phyloP scores from a whole-genome alignment of 2,797 vertebrate species.

The Hemibagrus guttatus region DNA sequence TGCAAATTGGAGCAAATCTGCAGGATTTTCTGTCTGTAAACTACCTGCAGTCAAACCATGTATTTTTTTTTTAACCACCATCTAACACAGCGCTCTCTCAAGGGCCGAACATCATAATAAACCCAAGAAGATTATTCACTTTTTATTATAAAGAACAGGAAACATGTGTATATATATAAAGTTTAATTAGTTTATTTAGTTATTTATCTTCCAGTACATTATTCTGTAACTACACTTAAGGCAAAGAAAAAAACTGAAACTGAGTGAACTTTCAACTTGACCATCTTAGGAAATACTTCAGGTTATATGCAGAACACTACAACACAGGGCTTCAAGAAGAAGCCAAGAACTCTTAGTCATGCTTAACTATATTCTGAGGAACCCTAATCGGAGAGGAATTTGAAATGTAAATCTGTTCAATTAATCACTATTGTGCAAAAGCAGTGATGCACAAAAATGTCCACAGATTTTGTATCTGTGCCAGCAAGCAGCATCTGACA shows the following conservation, averaged over 20 bases:
- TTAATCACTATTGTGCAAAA: not conserved
- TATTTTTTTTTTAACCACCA: not conserved
- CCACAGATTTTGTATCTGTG: not conserved
- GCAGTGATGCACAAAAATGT: not conserved
- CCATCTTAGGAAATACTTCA: not conserved
- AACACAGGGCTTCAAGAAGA: not conserved
- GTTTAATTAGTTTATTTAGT: not conserved
- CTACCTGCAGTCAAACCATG: not conserved
- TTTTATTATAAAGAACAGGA: not conserved
- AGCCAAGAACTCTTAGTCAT: not conserved
- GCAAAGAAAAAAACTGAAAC: not conserved
- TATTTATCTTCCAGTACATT: not conserved
- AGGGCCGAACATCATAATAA: not conserved
- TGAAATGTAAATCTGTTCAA: conserved; percentile 10
- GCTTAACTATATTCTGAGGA: not conserved
- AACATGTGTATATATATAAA: not conserved
- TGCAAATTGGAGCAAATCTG: conserved; percentile 34
- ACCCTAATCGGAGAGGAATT: not conserved
- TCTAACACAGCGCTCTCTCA: not conserved
- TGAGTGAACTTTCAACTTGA: not conserved
- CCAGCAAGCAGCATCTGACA: not conserved
- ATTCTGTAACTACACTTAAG: not conserved
- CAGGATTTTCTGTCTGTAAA: conserved; percentile 3
- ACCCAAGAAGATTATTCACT: not conserved
- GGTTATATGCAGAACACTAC: not conserved